These are phyloP conservation scores for Drosophila sordidapex DNA, from an alignment of 2,888 invertebrate genomes.

Conservation along the genomic window DNA sequence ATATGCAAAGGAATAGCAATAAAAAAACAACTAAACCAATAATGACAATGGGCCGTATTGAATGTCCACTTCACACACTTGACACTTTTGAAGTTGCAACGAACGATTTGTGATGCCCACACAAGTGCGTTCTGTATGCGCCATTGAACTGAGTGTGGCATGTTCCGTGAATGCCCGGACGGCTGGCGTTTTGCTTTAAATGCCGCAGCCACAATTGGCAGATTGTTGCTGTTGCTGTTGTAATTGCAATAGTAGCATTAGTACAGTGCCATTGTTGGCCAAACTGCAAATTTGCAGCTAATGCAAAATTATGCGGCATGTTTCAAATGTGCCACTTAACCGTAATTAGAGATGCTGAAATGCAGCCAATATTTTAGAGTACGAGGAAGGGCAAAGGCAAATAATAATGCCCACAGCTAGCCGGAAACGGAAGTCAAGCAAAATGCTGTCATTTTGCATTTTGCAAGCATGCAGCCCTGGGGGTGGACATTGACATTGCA, in stretches of 20 bases:
- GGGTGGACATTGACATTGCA: slow-evolving; percentile 69
- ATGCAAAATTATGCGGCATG: slow-evolving; percentile 60
- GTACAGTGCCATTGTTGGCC: slow-evolving; percentile 22
- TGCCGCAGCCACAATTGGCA: slow-evolving; percentile 2
- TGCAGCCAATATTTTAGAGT: slow-evolving; percentile 59
- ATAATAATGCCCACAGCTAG: slow-evolving; percentile 49
- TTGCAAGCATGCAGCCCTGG: slow-evolving; percentile 31
- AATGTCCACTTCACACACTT: slow-evolving; percentile 38
- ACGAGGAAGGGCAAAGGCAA: slow-evolving; percentile 37
- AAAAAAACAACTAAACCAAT: slow-evolving; percentile 14
- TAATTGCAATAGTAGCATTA: slow-evolving; percentile 16
- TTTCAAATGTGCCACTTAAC: slow-evolving; percentile 56
- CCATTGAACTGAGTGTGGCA: slow-evolving; percentile 42
- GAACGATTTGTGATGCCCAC: slow-evolving; percentile 37
- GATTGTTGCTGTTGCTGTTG: background rate
- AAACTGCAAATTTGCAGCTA: slow-evolving; percentile 51
- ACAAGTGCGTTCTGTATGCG: slow-evolving; percentile 24
- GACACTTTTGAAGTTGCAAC: slow-evolving; percentile 41
- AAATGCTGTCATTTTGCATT: slow-evolving; percentile 75
- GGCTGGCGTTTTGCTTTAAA: slow-evolving; percentile 1
- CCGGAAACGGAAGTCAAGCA: slow-evolving; percentile 74
- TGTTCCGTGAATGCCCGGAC: slow-evolving; percentile 12
- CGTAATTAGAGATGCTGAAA: slow-evolving; percentile 65
- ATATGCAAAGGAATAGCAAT: slow-evolving; percentile 4
- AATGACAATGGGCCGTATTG: slow-evolving; percentile 25